Conservation (phyloP, 2,797 vertebrate genomes). For the Oreochromis mossambicus region DNA sequence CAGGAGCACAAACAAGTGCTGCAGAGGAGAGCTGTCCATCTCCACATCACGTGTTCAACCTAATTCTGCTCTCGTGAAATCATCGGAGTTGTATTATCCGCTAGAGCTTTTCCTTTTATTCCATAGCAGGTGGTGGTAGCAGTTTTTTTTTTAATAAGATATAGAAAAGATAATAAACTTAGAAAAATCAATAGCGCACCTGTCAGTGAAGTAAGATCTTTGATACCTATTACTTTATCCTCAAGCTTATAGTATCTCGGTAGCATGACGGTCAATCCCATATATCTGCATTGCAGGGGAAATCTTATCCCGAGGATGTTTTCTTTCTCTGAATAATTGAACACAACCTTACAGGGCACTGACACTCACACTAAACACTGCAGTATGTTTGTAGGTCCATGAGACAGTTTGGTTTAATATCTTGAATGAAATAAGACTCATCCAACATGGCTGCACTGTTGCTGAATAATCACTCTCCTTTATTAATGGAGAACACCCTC, state of each 20-base stretch:
- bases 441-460: neutral
- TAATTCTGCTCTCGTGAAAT: neutral
- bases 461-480: neutral
- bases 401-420: slow-evolving; percentile 1
- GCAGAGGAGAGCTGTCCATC: slow-evolving; percentile 1
- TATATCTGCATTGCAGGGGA: slow-evolving; percentile 66
- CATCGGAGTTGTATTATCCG: neutral
- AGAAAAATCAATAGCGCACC: slow-evolving; percentile 32
- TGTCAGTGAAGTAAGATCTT: slow-evolving; percentile 11
- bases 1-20: slow-evolving; percentile 4
- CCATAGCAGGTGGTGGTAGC: neutral
- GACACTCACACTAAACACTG: slow-evolving; percentile 44
- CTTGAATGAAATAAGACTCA: neutral
- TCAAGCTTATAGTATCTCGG: slow-evolving; percentile 5
- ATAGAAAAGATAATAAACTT: slow-evolving; percentile 10
- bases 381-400: slow-evolving; percentile 6
- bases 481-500: neutral
- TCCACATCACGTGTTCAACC: neutral
- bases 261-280: slow-evolving; percentile 35
- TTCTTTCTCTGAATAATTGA: slow-evolving; percentile 65
- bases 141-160: neutral
- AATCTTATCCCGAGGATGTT: slow-evolving; percentile 60
- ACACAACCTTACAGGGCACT: slow-evolving; percentile 42
- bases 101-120: neutral
- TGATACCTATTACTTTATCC: neutral